A percentile compares a stretch with the other conserved stretches of the same genome.
phyloP scores from a whole-genome alignment of 1,140 invertebrate genomes.

The Nomia melanderi region DNA sequence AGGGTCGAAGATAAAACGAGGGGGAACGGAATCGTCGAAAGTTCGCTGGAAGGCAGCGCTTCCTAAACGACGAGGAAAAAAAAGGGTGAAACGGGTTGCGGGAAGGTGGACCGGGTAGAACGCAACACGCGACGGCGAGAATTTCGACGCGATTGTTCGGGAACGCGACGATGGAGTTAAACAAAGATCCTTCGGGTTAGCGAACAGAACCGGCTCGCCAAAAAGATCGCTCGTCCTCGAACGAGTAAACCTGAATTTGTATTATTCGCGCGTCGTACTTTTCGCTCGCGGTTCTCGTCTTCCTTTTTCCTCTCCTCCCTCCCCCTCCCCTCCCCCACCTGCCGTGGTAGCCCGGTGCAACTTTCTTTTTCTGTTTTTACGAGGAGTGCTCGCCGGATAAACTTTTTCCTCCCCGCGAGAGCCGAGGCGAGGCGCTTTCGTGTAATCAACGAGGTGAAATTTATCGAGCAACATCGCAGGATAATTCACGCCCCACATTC shows the following conservation, averaged over 20 bases:
- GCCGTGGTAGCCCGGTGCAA: too few species aligned
- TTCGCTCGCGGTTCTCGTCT: slow-evolving; percentile 1
- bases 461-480: slow-evolving; percentile 61
- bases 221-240: slow-evolving; percentile 6
- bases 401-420: slow-evolving; percentile 22
- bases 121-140: not conserved
- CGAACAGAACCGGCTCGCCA: not conserved
- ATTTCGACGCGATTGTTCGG: not conserved
- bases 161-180: slow-evolving; percentile 3
- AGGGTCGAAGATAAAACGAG: not conserved
- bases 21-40: not conserved
- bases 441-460: slow-evolving; percentile 65
- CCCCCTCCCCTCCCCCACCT: not conserved
- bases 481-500: slow-evolving; percentile 63
- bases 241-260: slow-evolving; percentile 23
- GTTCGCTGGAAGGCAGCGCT: not conserved
- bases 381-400: slow-evolving; percentile 18
- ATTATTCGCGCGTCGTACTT: slow-evolving; percentile 33
- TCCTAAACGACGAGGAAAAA: too few species aligned
- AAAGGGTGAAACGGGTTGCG: too few species aligned
- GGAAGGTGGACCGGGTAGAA: too few species aligned
- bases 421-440: slow-evolving; percentile 16
- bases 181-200: slow-evolving; percentile 30
- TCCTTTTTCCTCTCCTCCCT: not conserved
- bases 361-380: slow-evolving; percentile 11